Conservation (phyloP, 2,113 vertebrate genomes). For the Girardinichthys multiradiatus region DNA sequence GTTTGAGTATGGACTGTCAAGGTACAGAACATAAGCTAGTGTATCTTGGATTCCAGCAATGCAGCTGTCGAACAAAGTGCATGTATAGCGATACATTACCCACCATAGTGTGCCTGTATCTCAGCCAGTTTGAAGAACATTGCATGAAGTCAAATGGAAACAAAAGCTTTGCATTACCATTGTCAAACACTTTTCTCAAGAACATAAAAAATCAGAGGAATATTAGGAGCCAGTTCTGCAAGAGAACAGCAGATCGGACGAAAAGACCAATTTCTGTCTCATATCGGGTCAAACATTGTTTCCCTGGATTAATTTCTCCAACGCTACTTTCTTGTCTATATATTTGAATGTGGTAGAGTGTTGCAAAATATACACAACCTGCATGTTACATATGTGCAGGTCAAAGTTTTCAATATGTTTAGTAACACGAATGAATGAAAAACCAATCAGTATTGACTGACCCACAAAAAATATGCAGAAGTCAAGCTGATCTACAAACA, state of each 20-base stretch:
- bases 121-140: background rate
- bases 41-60: background rate
- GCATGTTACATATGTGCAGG: background rate
- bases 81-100: background rate
- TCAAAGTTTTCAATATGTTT: background rate
- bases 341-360: background rate
- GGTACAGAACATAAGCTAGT: background rate
- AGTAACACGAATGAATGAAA: background rate
- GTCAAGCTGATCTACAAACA: background rate
- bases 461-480: background rate
- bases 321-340: background rate
- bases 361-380: background rate
- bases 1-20: conserved; percentile 1
- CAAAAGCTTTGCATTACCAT: background rate
- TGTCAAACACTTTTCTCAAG: background rate
- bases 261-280: no score
- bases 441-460: background rate
- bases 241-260: no score
- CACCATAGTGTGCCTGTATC: background rate
- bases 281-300: no score
- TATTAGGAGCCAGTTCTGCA: no score
- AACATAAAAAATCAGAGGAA: background rate
- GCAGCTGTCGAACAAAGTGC: background rate
- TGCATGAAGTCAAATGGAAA: background rate
- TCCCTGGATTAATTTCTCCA: background rate